These are phyloP conservation scores for Drosophila nebulosa DNA, from an alignment of 1,140 invertebrate species.

Conservation along the genomic window DNA sequence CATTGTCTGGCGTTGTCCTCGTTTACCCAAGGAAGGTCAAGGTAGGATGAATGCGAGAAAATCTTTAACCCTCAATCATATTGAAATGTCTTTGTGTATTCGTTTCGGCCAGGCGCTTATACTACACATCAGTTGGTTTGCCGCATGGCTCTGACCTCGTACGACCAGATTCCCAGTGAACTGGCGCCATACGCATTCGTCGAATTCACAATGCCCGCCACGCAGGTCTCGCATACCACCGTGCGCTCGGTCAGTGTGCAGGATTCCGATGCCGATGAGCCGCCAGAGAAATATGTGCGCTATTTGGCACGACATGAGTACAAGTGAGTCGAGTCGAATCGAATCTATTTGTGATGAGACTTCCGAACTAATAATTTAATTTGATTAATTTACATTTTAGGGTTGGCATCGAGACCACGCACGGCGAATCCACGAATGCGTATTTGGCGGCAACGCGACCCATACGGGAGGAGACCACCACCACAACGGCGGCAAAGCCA, in stretches of 20 bases:
- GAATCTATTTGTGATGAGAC: not conserved
- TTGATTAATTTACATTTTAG: slow-evolving; percentile 81
- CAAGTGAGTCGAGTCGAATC: slow-evolving; percentile 83
- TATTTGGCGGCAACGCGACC: slow-evolving; percentile 87
- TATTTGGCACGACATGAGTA: slow-evolving; percentile 98
- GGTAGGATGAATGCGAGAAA: slow-evolving; percentile 83
- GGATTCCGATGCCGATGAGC: slow-evolving; percentile 93
- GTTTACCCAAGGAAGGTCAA: slow-evolving; percentile 98
- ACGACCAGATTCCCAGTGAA: slow-evolving; percentile 97
- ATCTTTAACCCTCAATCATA: no score
- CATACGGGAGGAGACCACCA: slow-evolving; percentile 80
- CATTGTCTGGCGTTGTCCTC: slow-evolving; percentile 98
- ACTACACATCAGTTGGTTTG: slow-evolving; percentile 97
- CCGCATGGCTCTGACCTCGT: slow-evolving; percentile 95
- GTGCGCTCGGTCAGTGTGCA: slow-evolving; percentile 96
- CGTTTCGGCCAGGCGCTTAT: slow-evolving; percentile 89
- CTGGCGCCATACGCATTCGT: slow-evolving; percentile 94
- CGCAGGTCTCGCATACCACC: slow-evolving; percentile 97
- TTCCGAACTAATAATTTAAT: not conserved
- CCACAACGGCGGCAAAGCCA: slow-evolving; percentile 55
- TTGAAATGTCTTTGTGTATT: slow-evolving; percentile 9
- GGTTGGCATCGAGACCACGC: slow-evolving; percentile 92
- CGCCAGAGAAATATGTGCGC: slow-evolving; percentile 98
- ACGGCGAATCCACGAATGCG: slow-evolving; percentile 88
- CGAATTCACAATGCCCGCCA: slow-evolving; percentile 99